Evolutionary conservation across 1,140 invertebrate species (phyloP).

Genomic region (Copidosoma floridanum): DNA sequence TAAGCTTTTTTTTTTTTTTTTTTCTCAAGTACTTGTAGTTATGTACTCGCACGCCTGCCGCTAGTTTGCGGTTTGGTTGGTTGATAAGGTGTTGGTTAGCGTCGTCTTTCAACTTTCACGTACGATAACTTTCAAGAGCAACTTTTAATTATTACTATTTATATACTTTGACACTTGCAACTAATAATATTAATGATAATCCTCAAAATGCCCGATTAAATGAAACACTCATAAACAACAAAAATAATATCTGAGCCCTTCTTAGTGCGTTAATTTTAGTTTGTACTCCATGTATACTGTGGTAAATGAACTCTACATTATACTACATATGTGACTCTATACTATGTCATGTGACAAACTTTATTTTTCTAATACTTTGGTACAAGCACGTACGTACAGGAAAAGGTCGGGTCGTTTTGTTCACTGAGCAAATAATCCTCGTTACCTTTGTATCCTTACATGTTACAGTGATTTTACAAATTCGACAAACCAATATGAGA

Average conservation of each 20-base stretch:
- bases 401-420: slow-evolving; percentile 23
- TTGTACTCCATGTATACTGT: too few relatives aligned
- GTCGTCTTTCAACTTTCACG: slow-evolving; percentile 7
- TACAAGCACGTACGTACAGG: background rate
- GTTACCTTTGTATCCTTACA: background rate
- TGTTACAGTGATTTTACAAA: background rate
- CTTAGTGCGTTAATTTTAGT: too few relatives aligned
- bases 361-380: slow-evolving; percentile 20
- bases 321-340: background rate
- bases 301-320: background rate
- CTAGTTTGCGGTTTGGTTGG: slow-evolving; percentile 33
- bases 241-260: too few relatives aligned
- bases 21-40: slow-evolving; percentile 8
- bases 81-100: slow-evolving; percentile 44
- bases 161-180: background rate
- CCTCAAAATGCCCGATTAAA: background rate
- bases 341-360: too few relatives aligned
- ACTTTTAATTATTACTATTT: too few relatives aligned
- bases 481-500: background rate
- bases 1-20: background rate
- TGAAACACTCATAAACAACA: background rate
- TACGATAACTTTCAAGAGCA: too few relatives aligned
- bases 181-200: background rate
- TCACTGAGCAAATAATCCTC: slow-evolving; percentile 1
- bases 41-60: slow-evolving; percentile 15